Percentiles rank a stretch among this genome's conserved stretches.
Conservation (phyloP, 2,797 vertebrate species). For the Anolis apletophallus region DNA sequence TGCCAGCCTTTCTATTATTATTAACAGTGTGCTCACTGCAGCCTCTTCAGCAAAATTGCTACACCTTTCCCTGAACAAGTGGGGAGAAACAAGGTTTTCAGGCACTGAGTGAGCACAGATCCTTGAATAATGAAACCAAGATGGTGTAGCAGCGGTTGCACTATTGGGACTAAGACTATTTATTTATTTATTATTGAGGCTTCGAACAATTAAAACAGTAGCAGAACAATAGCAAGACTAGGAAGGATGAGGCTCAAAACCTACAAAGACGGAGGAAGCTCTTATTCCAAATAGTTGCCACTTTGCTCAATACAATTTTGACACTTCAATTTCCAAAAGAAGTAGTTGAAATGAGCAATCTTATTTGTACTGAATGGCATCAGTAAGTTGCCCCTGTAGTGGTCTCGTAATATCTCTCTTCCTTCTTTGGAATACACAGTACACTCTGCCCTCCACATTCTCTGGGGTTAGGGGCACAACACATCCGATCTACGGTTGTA, state of each 20-base stretch:
- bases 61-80: neutral
- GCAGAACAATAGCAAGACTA: too few relatives aligned
- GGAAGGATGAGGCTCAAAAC: neutral
- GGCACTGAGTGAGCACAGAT: too few relatives aligned
- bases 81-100: neutral
- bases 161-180: neutral
- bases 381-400: neutral
- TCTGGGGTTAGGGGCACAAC: too few relatives aligned
- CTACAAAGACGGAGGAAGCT: neutral
- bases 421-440: neutral
- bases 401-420: neutral
- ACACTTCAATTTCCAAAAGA: too few relatives aligned
- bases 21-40: neutral
- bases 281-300: neutral
- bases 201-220: too few relatives aligned
- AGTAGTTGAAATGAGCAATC: too few relatives aligned
- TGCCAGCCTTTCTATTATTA: neutral
- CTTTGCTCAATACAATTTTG: neutral
- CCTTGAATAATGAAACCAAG: neutral
- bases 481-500: too few relatives aligned
- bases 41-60: slow-evolving; percentile 12
- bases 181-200: too few relatives aligned
- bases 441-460: too few relatives aligned
- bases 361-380: too few relatives aligned
- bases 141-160: neutral